These are phyloP conservation scores for Cheirogaleus medius DNA, from an alignment of 2,113 vertebrate genomes.

Conservation along the genomic window DNA sequence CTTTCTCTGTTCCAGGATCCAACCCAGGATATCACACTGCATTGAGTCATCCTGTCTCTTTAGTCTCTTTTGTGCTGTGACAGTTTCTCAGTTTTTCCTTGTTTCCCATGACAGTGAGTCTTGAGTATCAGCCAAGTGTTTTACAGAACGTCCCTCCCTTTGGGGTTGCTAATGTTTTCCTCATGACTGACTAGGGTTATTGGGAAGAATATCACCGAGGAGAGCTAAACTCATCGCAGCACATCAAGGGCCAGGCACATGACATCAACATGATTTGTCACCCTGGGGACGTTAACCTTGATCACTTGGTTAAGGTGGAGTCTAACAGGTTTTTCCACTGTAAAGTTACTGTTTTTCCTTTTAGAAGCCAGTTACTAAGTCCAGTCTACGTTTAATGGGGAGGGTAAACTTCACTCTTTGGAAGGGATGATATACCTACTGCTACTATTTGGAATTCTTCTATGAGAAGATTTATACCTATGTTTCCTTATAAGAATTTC, in stretches of 20 bases:
- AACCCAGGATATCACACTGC: neutral
- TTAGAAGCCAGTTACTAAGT: neutral
- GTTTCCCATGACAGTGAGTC: neutral
- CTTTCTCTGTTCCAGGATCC: neutral
- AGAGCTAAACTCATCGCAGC: neutral
- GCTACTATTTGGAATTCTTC: neutral
- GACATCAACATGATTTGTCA: neutral
- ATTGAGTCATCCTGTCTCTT: neutral
- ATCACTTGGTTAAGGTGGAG: neutral
- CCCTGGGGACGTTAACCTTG: neutral
- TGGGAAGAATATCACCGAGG: neutral
- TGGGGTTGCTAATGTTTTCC: neutral
- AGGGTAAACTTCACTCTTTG: neutral
- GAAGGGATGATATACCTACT: neutral
- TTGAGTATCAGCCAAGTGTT: neutral
- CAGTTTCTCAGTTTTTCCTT: neutral
- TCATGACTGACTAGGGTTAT: neutral
- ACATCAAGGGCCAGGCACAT: no score
- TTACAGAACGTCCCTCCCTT: neutral
- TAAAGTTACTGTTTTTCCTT: neutral
- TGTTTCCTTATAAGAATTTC: neutral
- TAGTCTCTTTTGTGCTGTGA: neutral
- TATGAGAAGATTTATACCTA: neutral
- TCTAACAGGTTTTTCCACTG: neutral
- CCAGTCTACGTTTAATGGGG: neutral